These are phyloP conservation scores for Clivina fossor DNA, from an alignment of 2,888 invertebrate genomes.

Conservation along the genomic window DNA sequence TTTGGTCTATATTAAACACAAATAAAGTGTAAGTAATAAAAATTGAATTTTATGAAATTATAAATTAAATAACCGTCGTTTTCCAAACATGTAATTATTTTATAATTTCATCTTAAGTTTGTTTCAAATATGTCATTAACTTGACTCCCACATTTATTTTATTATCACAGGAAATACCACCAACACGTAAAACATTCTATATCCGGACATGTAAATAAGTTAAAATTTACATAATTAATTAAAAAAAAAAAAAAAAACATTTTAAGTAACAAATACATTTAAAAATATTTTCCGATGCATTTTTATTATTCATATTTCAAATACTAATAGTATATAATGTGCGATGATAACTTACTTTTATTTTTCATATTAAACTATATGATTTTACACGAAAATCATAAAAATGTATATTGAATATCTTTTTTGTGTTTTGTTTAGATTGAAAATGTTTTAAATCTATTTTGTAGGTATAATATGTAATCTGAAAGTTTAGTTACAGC, in stretches of 20 bases:
- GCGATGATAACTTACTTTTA: not conserved
- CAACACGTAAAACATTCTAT: conserved; percentile 8
- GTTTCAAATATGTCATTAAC: not conserved
- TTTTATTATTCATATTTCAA: not conserved
- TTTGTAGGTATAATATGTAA: conserved; percentile 10
- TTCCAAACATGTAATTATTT: not conserved
- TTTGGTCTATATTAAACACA: not conserved
- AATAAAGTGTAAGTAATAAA: not conserved
- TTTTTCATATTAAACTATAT: too few species aligned
- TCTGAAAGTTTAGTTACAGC: conserved; percentile 17
- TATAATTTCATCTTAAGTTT: not conserved
- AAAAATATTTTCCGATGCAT: not conserved
- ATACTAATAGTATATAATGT: not conserved
- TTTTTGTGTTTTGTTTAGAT: too few species aligned
- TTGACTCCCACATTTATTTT: conserved; percentile 8
- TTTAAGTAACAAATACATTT: not conserved
- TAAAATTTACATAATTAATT: not conserved
- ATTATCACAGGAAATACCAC: conserved; percentile 25
- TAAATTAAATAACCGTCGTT: not conserved
- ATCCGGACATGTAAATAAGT: conserved; percentile 12
- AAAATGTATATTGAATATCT: too few species aligned
- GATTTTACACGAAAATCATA: too few species aligned
- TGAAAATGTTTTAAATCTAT: not conserved
- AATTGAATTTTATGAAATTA: not conserved
- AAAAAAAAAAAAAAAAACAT: not conserved